A percentile compares a stretch with the other conserved stretches of the same genome.
Evolutionary conservation across 1,140 invertebrate genomes (phyloP).

Genomic region (Atta cephalotes): DNA sequence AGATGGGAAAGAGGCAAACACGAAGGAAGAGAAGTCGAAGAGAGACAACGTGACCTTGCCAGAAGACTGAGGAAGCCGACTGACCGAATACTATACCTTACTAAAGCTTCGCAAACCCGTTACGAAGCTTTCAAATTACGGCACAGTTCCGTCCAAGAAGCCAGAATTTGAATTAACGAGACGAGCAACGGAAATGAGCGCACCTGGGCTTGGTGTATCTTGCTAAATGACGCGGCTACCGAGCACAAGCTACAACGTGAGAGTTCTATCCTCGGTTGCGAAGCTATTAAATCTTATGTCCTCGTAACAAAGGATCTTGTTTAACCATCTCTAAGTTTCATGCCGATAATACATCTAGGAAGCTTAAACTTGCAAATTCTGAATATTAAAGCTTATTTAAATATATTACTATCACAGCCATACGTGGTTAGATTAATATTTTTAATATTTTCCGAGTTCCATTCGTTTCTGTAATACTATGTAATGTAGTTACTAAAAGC

Average conservation of each 20-base stretch:
- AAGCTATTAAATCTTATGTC: conserved; percentile 41
- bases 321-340: conserved; percentile 24
- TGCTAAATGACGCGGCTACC: conserved; percentile 44
- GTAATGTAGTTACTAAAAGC: background rate
- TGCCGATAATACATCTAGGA: conserved; percentile 1
- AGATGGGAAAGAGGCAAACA: background rate
- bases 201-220: conserved; percentile 67
- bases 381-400: conserved; percentile 1
- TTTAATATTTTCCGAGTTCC: background rate
- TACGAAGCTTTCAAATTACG: conserved; percentile 84
- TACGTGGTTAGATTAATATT: background rate
- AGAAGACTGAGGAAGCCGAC: conserved; percentile 71
- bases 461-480: background rate
- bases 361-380: background rate
- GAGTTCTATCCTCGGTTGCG: background rate
- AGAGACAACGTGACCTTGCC: conserved; percentile 71
- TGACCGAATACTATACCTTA: conserved; percentile 78
- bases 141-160: conserved; percentile 82
- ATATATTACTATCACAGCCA: background rate
- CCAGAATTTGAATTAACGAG: conserved; percentile 79
- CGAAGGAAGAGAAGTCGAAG: conserved; percentile 31
- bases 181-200: conserved; percentile 69
- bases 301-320: conserved; percentile 23
- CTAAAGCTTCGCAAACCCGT: conserved; percentile 68
- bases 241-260: conserved; percentile 33